Conservation (phyloP, 2,797 vertebrate genomes). For the Distichodus sexfasciatus region DNA sequence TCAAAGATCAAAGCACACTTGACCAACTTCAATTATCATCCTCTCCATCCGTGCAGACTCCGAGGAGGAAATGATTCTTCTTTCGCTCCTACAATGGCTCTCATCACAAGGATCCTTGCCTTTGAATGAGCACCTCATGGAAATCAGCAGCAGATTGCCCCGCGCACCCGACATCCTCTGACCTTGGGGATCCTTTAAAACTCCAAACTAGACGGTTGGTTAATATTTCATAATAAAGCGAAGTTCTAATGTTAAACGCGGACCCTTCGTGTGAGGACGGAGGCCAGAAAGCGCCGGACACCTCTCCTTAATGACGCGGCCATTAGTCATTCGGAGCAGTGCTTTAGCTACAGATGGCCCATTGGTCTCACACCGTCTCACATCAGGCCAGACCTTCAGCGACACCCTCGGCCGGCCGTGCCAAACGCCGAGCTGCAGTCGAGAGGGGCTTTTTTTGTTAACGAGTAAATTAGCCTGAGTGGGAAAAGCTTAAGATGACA, state of each 20-base stretch:
- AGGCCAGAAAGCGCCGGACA: slow-evolving; percentile 19
- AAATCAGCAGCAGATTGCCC: slow-evolving; percentile 48
- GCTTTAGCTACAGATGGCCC: slow-evolving; percentile 32
- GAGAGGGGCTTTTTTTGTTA: background rate
- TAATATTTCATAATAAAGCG: slow-evolving; percentile 59
- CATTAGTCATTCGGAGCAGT: slow-evolving; percentile 40
- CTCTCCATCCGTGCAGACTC: slow-evolving; percentile 40
- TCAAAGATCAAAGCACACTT: slow-evolving; percentile 57
- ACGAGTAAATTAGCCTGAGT: slow-evolving; percentile 29
- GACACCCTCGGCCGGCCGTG: slow-evolving; percentile 6
- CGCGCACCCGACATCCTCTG: slow-evolving; percentile 49
- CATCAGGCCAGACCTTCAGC: slow-evolving; percentile 32
- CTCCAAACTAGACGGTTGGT: slow-evolving; percentile 43
- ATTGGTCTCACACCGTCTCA: slow-evolving; percentile 29
- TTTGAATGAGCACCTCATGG: slow-evolving; percentile 41
- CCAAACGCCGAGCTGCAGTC: slow-evolving; percentile 4
- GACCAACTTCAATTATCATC: slow-evolving; percentile 57
- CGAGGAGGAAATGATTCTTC: slow-evolving; percentile 47
- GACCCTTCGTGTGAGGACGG: slow-evolving; percentile 10
- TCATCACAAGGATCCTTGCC: slow-evolving; percentile 49
- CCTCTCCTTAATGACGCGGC: slow-evolving; percentile 31
- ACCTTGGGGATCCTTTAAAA: slow-evolving; percentile 56
- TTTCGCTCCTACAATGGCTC: slow-evolving; percentile 56
- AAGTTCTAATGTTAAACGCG: slow-evolving; percentile 53
- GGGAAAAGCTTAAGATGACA: slow-evolving; percentile 25